These are phyloP conservation scores for Euproctis similis DNA, from an alignment of 2,888 invertebrate genomes.

Conservation along the genomic window DNA sequence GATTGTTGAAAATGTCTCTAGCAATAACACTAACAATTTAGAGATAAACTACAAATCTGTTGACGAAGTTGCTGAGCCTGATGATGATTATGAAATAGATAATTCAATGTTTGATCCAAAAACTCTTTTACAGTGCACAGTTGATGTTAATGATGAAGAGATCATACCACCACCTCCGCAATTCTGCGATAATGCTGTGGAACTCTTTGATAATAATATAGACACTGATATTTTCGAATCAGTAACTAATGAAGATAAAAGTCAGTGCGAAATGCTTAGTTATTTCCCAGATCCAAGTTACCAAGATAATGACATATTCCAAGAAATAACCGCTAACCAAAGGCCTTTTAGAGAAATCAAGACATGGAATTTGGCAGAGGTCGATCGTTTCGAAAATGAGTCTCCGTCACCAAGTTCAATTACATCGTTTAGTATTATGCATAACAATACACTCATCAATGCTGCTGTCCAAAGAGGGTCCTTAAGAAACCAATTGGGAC, in stretches of 20 bases:
- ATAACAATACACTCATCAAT: slow-evolving; percentile 6
- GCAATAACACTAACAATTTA: slow-evolving; percentile 1
- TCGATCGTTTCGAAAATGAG: slow-evolving; percentile 16
- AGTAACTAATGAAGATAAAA: background rate
- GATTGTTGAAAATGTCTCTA: slow-evolving; percentile 1
- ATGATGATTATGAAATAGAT: slow-evolving; percentile 30
- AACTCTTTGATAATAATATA: background rate
- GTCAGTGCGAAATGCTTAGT: no score
- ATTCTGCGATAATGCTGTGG: slow-evolving; percentile 32
- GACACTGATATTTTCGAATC: slow-evolving; percentile 1
- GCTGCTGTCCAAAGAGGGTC: background rate
- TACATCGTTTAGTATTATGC: slow-evolving; percentile 25
- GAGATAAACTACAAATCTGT: no score
- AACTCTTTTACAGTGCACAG: slow-evolving; percentile 42
- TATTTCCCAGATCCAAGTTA: background rate
- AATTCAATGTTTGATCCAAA: slow-evolving; percentile 54
- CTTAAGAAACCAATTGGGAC: slow-evolving; percentile 26
- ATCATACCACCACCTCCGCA: slow-evolving; percentile 51
- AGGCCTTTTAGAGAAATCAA: slow-evolving; percentile 40
- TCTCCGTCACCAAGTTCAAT: slow-evolving; percentile 9
- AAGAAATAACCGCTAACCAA: slow-evolving; percentile 16
- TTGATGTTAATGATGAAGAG: slow-evolving; percentile 21
- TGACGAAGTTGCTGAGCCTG: slow-evolving; percentile 7
- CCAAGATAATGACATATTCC: no score
- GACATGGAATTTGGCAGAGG: slow-evolving; percentile 40